Evolutionary conservation across 2,888 invertebrate genomes (phyloP).

Genomic region (Euproctis similis): DNA sequence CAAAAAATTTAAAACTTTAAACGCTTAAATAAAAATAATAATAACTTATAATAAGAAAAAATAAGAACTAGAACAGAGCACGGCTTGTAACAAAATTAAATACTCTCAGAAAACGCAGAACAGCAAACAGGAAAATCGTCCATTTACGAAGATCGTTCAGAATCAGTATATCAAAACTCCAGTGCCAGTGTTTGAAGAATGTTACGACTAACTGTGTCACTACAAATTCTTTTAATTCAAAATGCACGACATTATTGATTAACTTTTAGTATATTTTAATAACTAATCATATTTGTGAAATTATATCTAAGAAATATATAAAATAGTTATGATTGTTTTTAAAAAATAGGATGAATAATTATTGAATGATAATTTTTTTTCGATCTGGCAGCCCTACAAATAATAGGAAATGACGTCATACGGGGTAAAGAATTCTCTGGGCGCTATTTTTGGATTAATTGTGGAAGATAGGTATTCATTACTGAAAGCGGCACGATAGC

Average conservation of each 20-base stretch:
- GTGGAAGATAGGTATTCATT: constrained; percentile 47
- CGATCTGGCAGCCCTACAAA: constrained; percentile 34
- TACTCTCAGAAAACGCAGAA: constrained; percentile 66
- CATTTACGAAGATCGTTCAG: constrained; percentile 62
- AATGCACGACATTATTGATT: neutral
- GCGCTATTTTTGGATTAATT: constrained; percentile 72
- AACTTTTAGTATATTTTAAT: neutral
- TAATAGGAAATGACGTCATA: constrained; percentile 52
- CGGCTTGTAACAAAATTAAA: constrained; percentile 59
- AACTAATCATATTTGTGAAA: constrained; percentile 4
- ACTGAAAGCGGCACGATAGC: constrained; percentile 47
- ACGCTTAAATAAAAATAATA: constrained; percentile 61
- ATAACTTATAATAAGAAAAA: constrained; percentile 66
- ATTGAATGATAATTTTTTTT: constrained; percentile 14
- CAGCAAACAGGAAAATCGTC: constrained; percentile 74
- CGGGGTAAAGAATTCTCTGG: constrained; percentile 30
- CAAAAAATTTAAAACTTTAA: constrained; percentile 47
- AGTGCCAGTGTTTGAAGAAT: too few species aligned
- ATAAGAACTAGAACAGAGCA: constrained; percentile 56
- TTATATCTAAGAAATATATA: constrained; percentile 1
- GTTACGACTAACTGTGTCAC: too few species aligned
- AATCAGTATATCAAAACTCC: too few species aligned
- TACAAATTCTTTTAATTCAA: too few species aligned
- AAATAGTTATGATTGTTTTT: constrained; percentile 3
- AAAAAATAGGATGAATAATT: constrained; percentile 8